phyloP scores from a whole-genome alignment of 2,797 vertebrate genomes.

The Scarus forsteni region DNA sequence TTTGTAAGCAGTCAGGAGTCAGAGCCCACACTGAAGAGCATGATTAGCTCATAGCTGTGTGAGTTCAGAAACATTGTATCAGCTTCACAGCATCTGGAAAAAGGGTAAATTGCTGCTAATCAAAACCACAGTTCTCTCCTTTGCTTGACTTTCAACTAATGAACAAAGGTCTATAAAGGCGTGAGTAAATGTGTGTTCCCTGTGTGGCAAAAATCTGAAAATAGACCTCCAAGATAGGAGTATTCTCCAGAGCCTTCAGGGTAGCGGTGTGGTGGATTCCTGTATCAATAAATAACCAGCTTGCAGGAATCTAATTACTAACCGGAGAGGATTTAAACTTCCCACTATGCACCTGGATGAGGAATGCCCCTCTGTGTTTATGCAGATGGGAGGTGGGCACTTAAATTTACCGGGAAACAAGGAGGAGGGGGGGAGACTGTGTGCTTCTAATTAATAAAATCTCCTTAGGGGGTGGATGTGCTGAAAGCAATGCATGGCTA shows the following conservation, averaged over 20 bases:
- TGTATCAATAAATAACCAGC: conserved; percentile 75
- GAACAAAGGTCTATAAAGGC: conserved; percentile 40
- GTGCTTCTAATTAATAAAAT: conserved; percentile 70
- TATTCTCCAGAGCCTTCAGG: conserved; percentile 46
- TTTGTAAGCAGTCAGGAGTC: conserved; percentile 37
- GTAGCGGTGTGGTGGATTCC: conserved; percentile 41
- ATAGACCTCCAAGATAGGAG: conserved; percentile 57
- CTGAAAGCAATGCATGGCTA: conserved; percentile 22
- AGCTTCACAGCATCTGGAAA: conserved; percentile 23
- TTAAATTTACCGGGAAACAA: conserved; percentile 36
- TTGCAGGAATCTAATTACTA: conserved; percentile 73
- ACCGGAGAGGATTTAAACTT: conserved; percentile 64
- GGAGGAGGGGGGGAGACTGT: conserved; percentile 27
- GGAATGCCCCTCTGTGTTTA: conserved; percentile 69
- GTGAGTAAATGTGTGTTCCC: conserved; percentile 34
- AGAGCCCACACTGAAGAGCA: conserved; percentile 7
- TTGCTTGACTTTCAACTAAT: conserved; percentile 24
- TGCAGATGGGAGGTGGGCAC: conserved; percentile 58
- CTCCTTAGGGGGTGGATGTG: conserved; percentile 35
- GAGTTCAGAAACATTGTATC: conserved; percentile 3
- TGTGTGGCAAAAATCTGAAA: conserved; percentile 43
- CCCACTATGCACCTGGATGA: conserved; percentile 67
- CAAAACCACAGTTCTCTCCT: conserved; percentile 27
- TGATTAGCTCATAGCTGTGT: conserved; percentile 19
- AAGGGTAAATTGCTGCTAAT: conserved; percentile 11